Percentiles rank a stretch among this genome's conserved stretches.
These are phyloP conservation scores for Phacellophora camtschatica DNA, from an alignment of 30 jellyfish, hydroid and myxozoan genomes.

Conservation along the genomic window DNA sequence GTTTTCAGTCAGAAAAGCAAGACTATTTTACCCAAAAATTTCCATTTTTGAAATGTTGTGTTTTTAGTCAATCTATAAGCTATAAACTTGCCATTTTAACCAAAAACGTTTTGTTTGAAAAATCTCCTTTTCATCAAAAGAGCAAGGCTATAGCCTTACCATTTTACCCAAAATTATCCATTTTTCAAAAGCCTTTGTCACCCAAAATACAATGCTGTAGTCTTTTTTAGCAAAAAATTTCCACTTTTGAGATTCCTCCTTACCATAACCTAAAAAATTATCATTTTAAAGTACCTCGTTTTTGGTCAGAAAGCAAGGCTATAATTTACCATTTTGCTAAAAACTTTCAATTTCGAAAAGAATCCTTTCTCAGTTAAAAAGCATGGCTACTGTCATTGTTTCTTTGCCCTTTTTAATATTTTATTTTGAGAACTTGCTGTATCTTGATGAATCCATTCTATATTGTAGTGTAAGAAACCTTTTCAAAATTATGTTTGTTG, in stretches of 20 bases:
- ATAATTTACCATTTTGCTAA: too few species aligned
- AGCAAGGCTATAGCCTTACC: background rate
- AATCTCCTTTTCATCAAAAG: background rate
- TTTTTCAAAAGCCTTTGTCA: too few species aligned
- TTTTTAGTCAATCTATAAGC: background rate
- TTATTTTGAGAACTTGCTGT: too few species aligned
- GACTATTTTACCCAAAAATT: background rate
- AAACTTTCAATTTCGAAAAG: too few species aligned
- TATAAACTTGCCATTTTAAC: background rate
- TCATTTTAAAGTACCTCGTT: background rate
- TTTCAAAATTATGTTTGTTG: too few species aligned
- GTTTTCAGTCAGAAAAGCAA: too few species aligned
- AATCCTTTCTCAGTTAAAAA: too few species aligned
- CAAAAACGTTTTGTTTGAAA: background rate
- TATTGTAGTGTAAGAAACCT: too few species aligned
- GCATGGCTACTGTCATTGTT: too few species aligned
- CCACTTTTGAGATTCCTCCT: background rate
- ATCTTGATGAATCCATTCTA: too few species aligned
- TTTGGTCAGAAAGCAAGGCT: background rate
- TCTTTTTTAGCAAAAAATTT: background rate
- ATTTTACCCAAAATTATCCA: background rate
- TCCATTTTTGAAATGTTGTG: background rate
- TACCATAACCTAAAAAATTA: background rate
- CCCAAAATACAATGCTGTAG: background rate
- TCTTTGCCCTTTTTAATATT: too few species aligned